Conservation (phyloP, 2,888 invertebrate genomes). For the Fragum fragum region DNA sequence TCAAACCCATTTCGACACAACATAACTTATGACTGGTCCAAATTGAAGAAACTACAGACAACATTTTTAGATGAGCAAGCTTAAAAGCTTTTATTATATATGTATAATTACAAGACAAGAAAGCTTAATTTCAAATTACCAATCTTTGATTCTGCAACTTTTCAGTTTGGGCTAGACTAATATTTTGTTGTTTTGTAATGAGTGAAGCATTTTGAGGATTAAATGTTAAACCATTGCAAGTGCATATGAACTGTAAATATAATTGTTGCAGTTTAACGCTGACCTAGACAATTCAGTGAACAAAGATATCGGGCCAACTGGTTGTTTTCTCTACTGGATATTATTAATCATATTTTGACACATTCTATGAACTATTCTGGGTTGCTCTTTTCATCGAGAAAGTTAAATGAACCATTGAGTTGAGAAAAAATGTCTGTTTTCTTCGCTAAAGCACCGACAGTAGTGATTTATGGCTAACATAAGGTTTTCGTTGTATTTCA, state of each 20-base stretch:
- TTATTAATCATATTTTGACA: conserved; percentile 44
- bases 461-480: conserved; percentile 48
- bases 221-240: too few species aligned
- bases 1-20: too few species aligned
- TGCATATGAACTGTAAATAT: not conserved
- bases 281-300: not conserved
- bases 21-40: too few species aligned
- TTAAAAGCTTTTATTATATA: too few species aligned
- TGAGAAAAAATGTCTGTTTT: conserved; percentile 49
- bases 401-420: conserved; percentile 51
- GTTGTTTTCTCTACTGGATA: conserved; percentile 27
- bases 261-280: not conserved
- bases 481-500: conserved; percentile 31
- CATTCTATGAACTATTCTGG: conserved; percentile 30
- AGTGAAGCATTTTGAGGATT: too few species aligned
- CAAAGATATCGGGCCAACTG: conserved; percentile 22
- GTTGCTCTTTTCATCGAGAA: conserved; percentile 36
- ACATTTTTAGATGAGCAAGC: too few species aligned
- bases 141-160: too few species aligned
- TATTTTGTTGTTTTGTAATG: too few species aligned
- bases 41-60: too few species aligned
- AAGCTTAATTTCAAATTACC: too few species aligned
- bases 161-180: too few species aligned
- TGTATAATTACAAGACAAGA: too few species aligned
- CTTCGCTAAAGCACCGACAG: conserved; percentile 36